These are phyloP conservation scores for Aplochiton taeniatus DNA, from an alignment of 2,797 vertebrate species.

Conservation along the genomic window DNA sequence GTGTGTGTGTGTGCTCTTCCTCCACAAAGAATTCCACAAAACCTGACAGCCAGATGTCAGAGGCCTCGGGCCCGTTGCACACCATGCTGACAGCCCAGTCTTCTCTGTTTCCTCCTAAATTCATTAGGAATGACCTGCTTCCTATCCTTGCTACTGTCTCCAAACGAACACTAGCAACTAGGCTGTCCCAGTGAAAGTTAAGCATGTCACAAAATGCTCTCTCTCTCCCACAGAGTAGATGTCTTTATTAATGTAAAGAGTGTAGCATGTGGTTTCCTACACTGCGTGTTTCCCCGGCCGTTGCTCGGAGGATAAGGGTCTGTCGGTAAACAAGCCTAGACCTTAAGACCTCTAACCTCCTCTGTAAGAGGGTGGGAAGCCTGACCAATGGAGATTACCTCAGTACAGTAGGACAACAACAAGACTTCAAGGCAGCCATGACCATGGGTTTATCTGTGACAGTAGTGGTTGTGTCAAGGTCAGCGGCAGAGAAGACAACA, in stretches of 20 bases:
- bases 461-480: constrained; percentile 27
- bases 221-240: neutral
- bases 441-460: constrained; percentile 9
- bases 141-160: constrained; percentile 6
- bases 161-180: neutral
- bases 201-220: neutral
- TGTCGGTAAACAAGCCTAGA: too few relatives aligned
- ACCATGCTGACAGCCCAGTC: constrained; percentile 52
- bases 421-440: neutral
- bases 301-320: too few relatives aligned
- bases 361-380: neutral
- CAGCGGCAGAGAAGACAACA: constrained; percentile 13
- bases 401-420: neutral
- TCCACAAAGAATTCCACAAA: constrained; percentile 44
- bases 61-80: constrained; percentile 37
- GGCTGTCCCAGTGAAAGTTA: constrained; percentile 5
- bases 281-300: too few relatives aligned
- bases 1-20: constrained; percentile 14
- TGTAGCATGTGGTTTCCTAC: too few relatives aligned
- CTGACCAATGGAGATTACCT: neutral
- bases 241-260: neutral
- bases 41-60: constrained; percentile 60
- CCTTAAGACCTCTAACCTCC: too few relatives aligned
- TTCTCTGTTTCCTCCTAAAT: constrained; percentile 46
- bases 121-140: constrained; percentile 56